Base-by-base conservation (phyloP, 2,888 invertebrate species). In the Xestia c-nigrum region DNA sequence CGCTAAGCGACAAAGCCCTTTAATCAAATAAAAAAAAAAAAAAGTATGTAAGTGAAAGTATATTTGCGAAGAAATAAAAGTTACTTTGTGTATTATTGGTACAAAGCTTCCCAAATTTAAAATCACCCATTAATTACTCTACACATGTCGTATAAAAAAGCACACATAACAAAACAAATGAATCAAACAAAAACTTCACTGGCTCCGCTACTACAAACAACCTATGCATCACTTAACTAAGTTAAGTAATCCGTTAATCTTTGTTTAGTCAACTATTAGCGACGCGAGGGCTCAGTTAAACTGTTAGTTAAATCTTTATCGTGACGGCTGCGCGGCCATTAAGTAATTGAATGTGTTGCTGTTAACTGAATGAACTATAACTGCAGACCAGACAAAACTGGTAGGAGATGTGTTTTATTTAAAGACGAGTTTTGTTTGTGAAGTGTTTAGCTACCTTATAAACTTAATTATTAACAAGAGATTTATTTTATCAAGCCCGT, bases 211-310 rank as follows among this genome's bases (percentile, higher is more conserved):
- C 85, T 87, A 88, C 46, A 86, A 70, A 72, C 72, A 85, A 86
- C 84, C 83, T 86, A 86, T 86, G 87, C 88, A 89, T 89, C 86
- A 87, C 79, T 86, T 86, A 87, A 89, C 90, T 86, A 86, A 90
- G 87, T 90, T 83, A 81, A 88, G 77, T 87, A 90, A 92, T 90
- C 89, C 88, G 86, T 86, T 92, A 91, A 93, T 90, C 91, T 90
- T 90, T 90, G 91, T 90, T 90, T 90, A 90, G 90, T 90, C 90
- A 91, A 87, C 89, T 90, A 89, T 90, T 90, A 91, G 85, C 89
- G 84, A 89, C 81, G 87, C 83, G 87, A 78, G 88, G 84, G 87
- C 84, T 84, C 75, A 74, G 81, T 86, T 85, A 75, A 86, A 85
- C 82, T 77, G 81, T 72, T 76, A 68, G 80, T 83, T 82, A 87